These are phyloP conservation scores for Gobio occitaniae DNA, from an alignment of 2,797 vertebrate species.

Conservation along the genomic window DNA sequence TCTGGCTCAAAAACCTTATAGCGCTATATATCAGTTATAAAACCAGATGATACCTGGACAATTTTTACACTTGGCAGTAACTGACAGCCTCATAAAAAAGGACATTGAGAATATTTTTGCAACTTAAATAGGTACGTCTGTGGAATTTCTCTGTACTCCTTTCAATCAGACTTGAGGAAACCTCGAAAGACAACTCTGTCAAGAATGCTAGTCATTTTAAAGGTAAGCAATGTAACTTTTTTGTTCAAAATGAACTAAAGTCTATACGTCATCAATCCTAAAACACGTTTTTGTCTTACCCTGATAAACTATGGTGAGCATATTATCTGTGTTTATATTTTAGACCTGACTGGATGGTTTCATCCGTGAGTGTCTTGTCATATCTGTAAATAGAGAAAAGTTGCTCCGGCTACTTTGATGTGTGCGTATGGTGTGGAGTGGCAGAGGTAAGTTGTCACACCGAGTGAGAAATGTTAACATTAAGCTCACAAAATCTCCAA, in stretches of 20 bases:
- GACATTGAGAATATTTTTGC: not conserved
- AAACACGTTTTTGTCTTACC: not conserved
- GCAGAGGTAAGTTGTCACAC: not conserved
- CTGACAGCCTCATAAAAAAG: conserved; percentile 45
- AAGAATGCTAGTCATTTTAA: not conserved
- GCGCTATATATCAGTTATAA: conserved; percentile 42
- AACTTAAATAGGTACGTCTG: not conserved
- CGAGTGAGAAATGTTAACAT: not conserved
- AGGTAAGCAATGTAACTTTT: not conserved
- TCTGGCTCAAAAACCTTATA: conserved; percentile 51
- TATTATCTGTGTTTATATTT: not conserved
- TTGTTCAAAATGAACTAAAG: too few relatives aligned
- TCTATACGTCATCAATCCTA: too few relatives aligned
- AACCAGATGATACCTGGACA: conserved; percentile 52
- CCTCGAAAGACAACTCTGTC: not conserved
- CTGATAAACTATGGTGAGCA: not conserved
- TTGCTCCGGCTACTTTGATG: not conserved
- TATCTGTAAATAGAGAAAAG: not conserved
- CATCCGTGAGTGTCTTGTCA: not conserved
- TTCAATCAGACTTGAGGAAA: conserved; percentile 17
- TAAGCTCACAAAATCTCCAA: not conserved
- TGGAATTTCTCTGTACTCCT: not conserved
- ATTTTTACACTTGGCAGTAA: conserved; percentile 54
- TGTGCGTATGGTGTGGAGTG: not conserved
- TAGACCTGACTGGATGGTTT: not conserved